Conservation (phyloP, 2,888 invertebrate species). For the Nudaria mundana region DNA sequence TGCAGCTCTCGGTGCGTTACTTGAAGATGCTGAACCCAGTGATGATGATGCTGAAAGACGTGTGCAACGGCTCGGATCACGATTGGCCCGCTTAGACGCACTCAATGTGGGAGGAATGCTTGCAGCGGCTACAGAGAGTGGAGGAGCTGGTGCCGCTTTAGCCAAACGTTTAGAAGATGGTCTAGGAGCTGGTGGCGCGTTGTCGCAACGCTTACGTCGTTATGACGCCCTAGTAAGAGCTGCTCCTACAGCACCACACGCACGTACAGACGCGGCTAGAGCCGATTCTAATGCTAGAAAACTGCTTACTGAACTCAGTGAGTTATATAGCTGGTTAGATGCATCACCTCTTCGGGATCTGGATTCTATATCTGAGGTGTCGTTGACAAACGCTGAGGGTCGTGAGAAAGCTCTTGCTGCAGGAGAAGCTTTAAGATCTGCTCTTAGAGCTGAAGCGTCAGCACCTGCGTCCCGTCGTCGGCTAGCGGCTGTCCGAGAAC, state of each 20-base stretch:
- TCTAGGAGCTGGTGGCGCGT: conserved; percentile 67
- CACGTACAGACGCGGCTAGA: conserved; percentile 61
- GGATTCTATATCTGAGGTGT: conserved; percentile 54
- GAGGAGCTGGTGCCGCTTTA: conserved; percentile 88
- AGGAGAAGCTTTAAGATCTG: conserved; percentile 40
- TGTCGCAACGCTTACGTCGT: conserved; percentile 61
- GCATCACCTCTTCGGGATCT: conserved; percentile 55
- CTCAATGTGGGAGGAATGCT: conserved; percentile 91
- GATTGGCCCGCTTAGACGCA: conserved; percentile 85
- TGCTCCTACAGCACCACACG: conserved; percentile 47
- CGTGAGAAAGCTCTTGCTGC: conserved; percentile 56
- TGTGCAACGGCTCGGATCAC: conserved; percentile 85
- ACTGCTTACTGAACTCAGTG: conserved; percentile 88
- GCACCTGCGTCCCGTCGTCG: conserved; percentile 44
- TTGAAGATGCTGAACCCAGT: conserved; percentile 57
- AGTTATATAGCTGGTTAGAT: conserved; percentile 65
- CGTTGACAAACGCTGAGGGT: conserved; percentile 49
- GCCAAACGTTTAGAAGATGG: conserved; percentile 82
- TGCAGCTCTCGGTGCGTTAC: conserved; percentile 84
- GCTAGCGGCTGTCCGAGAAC: conserved; percentile 55
- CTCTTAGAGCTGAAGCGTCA: conserved; percentile 35
- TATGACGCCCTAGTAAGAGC: conserved; percentile 83
- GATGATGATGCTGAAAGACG: conserved; percentile 33
- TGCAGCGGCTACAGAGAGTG: conserved; percentile 84
- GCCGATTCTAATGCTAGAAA: conserved; percentile 93